Conservation (phyloP, 1,140 invertebrate species). For the Papilio dardanus region DNA sequence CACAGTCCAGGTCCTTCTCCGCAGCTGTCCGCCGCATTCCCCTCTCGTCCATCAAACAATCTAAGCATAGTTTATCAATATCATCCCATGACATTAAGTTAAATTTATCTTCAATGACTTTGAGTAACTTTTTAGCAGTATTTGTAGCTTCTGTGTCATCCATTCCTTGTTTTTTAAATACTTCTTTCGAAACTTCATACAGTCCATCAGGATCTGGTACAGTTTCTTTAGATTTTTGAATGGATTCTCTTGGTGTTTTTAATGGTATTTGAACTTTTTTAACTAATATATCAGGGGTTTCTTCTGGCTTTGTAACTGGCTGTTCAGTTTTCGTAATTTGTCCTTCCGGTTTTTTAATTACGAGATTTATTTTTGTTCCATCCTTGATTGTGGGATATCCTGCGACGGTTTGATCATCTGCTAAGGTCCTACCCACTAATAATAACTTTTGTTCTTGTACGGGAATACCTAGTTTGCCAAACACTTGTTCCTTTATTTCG, state of each 20-base stretch:
- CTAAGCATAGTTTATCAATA: constrained; percentile 60
- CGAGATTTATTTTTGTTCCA: constrained; percentile 71
- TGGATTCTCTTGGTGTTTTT: neutral
- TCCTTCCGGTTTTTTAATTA: constrained; percentile 71
- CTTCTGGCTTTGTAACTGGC: neutral
- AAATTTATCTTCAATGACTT: constrained; percentile 67
- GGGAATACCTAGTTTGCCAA: constrained; percentile 59
- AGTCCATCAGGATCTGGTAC: constrained; percentile 50
- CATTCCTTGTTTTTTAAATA: constrained; percentile 70
- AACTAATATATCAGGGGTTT: neutral
- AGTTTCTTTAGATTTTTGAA: constrained; percentile 41
- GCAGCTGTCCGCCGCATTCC: constrained; percentile 43
- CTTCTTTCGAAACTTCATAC: constrained; percentile 59
- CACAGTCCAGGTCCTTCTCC: constrained; percentile 50
- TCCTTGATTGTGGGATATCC: constrained; percentile 72
- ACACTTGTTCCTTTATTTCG: constrained; percentile 70
- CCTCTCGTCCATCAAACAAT: constrained; percentile 57
- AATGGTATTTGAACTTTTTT: neutral
- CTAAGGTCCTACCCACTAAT: constrained; percentile 63
- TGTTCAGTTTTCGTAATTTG: neutral
- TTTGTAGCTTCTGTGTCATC: constrained; percentile 59
- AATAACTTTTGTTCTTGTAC: constrained; percentile 68
- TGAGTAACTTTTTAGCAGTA: constrained; percentile 55
- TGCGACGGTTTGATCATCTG: constrained; percentile 65
- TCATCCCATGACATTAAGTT: constrained; percentile 75